Evolutionary conservation across 2,797 vertebrate genomes (phyloP), one percentile per base, ranked within the genome.

Genomic region (Acomys russatus): DNA sequence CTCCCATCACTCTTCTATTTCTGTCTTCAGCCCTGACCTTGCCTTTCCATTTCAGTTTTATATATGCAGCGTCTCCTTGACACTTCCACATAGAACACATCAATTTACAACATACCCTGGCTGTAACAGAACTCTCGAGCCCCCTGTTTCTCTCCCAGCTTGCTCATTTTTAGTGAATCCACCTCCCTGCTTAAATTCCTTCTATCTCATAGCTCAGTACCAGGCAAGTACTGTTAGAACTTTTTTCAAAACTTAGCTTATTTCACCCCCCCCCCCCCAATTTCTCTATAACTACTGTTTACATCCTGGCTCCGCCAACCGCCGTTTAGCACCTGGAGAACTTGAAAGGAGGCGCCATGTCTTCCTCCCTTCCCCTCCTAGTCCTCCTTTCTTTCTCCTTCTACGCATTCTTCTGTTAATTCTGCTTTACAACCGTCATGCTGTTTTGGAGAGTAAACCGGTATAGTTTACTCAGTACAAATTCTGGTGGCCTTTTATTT

Each of bases 11-110:
- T 95, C 94, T 84, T n/a, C 5, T 51, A 56, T 68, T 90, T 87
- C 78, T 88, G 3, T 85, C 93, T 94, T 74, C 66, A 86, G 77
- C 73, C 51, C 82, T 84, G 86, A 85, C 82, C 76, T 93, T 54
- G 35, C 80, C 77, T 91, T 82, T 56, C 51, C 90, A 78, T 93
- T 91, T 33, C 25, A 56, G 33, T 83, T 93, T 95, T 85, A 78
- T 66, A 64, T 66, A 66, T 76, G 23, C 18, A 90, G 93, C 44
- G 79, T 30, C 64, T 89, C 30, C 68, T 66, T 76, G 87, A 83
- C 78, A 71, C 90, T 64, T 85, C 70, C 59, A 22, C 23, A 63
- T 2, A 17, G 70, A 54, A 73, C 74, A 61, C 76, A 44, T 49
- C 44, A 86, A 93, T 95, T 73, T 70, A 73, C 91, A 84, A 93